These are phyloP conservation scores for Steinernema feltiae DNA, from an alignment of 1,140 invertebrate genomes.

Conservation along the genomic window DNA sequence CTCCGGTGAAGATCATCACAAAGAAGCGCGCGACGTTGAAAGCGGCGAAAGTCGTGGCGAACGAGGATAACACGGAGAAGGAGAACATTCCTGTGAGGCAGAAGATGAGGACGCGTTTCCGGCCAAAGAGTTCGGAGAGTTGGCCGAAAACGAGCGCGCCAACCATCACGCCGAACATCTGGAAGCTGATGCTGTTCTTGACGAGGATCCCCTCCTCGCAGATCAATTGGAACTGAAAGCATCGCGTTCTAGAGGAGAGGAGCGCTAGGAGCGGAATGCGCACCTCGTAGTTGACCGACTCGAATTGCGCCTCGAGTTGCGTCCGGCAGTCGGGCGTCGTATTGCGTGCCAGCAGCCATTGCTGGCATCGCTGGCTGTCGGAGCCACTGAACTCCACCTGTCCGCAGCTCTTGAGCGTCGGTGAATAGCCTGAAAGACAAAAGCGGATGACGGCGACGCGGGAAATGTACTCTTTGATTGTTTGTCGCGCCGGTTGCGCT, in stretches of 20 bases:
- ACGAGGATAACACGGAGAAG: background rate
- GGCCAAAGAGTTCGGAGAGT: constrained; percentile 16
- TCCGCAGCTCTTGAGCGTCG: background rate
- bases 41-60: background rate
- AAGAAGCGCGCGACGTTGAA: background rate
- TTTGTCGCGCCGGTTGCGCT: no score
- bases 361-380: background rate
- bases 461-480: no score
- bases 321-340: background rate
- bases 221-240: constrained; percentile 17
- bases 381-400: background rate
- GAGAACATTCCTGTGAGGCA: background rate
- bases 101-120: background rate
- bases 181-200: constrained; percentile 12
- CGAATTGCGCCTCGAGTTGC: background rate
- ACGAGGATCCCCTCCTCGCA: constrained; percentile 9
- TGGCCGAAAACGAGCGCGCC: constrained; percentile 24
- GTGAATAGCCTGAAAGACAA: background rate
- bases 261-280: background rate
- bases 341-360: background rate
- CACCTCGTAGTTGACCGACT: background rate
- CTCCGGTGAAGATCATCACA: background rate
- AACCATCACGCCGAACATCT: constrained; percentile 19
- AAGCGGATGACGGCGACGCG: background rate
- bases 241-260: background rate